Conservation (phyloP, 2,888 invertebrate species). For the Teleogryllus oceanicus region DNA sequence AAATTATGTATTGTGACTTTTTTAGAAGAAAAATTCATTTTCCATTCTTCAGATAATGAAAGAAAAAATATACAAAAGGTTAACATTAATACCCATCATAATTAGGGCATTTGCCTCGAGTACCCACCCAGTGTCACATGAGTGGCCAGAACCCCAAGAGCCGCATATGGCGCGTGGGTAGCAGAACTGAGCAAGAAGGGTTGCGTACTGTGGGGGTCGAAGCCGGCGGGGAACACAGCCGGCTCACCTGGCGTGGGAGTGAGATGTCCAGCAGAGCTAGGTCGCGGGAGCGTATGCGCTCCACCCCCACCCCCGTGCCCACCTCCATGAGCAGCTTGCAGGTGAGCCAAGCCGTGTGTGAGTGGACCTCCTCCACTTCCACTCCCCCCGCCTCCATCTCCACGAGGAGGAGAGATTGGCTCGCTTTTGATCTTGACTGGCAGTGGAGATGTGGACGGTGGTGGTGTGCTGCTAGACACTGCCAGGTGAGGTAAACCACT, state of each 20-base stretch:
- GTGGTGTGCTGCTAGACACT: slow-evolving; percentile 71
- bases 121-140: slow-evolving; percentile 18
- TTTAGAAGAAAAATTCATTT: not conserved
- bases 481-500: slow-evolving; percentile 74
- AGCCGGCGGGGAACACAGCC: slow-evolving; percentile 7
- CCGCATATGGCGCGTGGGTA: slow-evolving; percentile 3
- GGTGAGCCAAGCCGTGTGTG: slow-evolving; percentile 53
- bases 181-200: not conserved
- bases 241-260: slow-evolving; percentile 55
- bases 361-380: slow-evolving; percentile 43
- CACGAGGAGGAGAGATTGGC: slow-evolving; percentile 90
- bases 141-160: not conserved
- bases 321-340: slow-evolving; percentile 49
- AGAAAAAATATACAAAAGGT: not conserved
- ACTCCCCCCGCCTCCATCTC: slow-evolving; percentile 44
- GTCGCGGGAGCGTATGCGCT: slow-evolving; percentile 50
- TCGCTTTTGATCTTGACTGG: slow-evolving; percentile 91
- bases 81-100: not conserved
- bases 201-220: slow-evolving; percentile 12
- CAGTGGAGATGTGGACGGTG: slow-evolving; percentile 72
- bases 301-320: not conserved
- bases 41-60: not conserved
- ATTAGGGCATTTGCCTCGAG: not conserved
- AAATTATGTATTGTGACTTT: too few relatives aligned
- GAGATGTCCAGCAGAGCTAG: slow-evolving; percentile 58